phyloP scores from a whole-genome alignment of 2,797 vertebrate genomes.

The Malacoctenus gilli region DNA sequence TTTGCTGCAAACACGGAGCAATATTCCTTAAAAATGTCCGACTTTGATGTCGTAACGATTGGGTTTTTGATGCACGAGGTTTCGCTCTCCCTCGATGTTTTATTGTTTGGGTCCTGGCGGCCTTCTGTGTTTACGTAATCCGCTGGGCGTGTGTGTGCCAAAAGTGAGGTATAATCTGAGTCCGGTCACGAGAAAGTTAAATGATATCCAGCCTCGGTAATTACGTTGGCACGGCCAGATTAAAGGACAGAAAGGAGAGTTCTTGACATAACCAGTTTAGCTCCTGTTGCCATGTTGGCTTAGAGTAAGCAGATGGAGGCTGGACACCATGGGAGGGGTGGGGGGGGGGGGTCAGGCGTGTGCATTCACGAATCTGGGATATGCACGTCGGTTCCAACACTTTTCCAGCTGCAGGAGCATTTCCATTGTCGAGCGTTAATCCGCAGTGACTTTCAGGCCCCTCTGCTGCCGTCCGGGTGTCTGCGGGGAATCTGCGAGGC shows the following conservation, averaged over 20 bases:
- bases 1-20: too few species aligned
- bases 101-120: too few species aligned
- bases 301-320: background rate
- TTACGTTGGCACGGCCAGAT: background rate
- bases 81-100: too few species aligned
- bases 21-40: too few species aligned
- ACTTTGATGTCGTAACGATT: too few species aligned
- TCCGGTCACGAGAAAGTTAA: background rate
- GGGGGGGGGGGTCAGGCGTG: conserved; percentile 1
- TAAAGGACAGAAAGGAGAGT: background rate
- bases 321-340: conserved; percentile 12
- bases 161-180: background rate
- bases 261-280: background rate
- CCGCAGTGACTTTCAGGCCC: conserved; percentile 62
- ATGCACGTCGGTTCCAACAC: conserved; percentile 28
- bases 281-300: conserved; percentile 6
- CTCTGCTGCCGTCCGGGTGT: conserved; percentile 48
- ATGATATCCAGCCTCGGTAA: background rate
- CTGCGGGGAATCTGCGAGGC: conserved; percentile 55
- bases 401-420: conserved; percentile 60
- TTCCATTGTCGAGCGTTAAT: conserved; percentile 69
- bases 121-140: background rate
- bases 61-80: too few species aligned
- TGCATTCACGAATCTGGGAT: conserved; percentile 7
- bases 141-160: background rate